Percentiles rank a stretch among this genome's conserved stretches.
Evolutionary conservation across 2,113 vertebrate genomes (phyloP).

Genomic region (Centrocercus urophasianus): DNA sequence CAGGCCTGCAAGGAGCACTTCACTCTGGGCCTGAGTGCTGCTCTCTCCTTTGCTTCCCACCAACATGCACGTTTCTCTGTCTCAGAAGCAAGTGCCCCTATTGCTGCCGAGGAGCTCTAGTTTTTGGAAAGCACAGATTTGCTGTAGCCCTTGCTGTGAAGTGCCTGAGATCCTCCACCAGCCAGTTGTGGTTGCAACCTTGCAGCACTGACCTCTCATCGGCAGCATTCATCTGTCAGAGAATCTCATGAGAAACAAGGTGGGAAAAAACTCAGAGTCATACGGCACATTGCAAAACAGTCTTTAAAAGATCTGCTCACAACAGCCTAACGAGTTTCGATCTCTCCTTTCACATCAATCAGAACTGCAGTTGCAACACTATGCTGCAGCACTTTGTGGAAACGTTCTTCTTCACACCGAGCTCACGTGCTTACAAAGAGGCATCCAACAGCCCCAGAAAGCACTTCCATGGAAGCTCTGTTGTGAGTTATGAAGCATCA

Average conservation of each 20-base stretch:
- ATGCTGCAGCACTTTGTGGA: fast-evolving
- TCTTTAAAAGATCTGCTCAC: no score
- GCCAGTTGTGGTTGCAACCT: fast-evolving
- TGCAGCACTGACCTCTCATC: fast-evolving
- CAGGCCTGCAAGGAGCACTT: slow-evolving; percentile 4
- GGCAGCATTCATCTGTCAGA: fast-evolving
- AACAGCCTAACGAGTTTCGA: fast-evolving
- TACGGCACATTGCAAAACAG: fast-evolving
- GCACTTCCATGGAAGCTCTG: background rate
- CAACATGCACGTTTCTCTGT: fast-evolving
- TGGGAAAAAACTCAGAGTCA: fast-evolving
- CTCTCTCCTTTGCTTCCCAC: background rate
- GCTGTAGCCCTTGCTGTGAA: fast-evolving
- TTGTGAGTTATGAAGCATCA: background rate
- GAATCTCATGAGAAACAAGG: fast-evolving
- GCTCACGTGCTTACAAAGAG: background rate
- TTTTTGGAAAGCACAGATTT: background rate
- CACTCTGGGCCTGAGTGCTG: fast-evolving
- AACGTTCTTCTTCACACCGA: background rate
- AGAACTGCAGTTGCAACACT: fast-evolving
- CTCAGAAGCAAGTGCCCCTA: fast-evolving
- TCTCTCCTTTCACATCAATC: fast-evolving
- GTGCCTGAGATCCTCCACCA: fast-evolving
- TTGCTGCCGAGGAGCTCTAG: fast-evolving
- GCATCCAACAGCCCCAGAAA: background rate